phyloP scores from a whole-genome alignment of 2,113 vertebrate species.

The Semicossyphus pulcher region DNA sequence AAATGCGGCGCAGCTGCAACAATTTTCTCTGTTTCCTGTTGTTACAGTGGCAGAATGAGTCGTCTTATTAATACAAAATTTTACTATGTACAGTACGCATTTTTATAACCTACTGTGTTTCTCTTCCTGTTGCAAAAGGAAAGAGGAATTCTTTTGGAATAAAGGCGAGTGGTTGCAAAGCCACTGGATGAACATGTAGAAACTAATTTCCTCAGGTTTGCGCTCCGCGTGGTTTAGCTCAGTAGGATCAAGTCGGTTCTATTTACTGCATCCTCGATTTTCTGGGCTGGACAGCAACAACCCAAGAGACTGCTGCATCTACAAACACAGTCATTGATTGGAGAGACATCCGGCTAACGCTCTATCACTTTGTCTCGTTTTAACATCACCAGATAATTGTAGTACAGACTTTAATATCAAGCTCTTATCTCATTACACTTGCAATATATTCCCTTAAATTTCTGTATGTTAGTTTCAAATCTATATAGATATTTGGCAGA shows the following conservation, averaged over 20 bases:
- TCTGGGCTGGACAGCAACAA: no score
- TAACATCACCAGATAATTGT: conserved; percentile 10
- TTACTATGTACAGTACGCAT: conserved; percentile 75
- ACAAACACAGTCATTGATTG: conserved; percentile 18
- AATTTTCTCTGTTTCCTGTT: conserved; percentile 24
- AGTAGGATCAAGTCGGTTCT: conserved; percentile 14
- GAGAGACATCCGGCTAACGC: conserved; percentile 12
- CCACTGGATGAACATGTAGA: conserved; percentile 34
- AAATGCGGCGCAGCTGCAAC: conserved; percentile 41
- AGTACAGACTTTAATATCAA: conserved; percentile 35
- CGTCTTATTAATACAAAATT: conserved; percentile 73
- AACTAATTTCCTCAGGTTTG: conserved; percentile 18
- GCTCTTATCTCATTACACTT: conserved; percentile 35
- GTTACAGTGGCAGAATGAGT: conserved; percentile 53
- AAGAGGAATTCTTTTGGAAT: conserved; percentile 25
- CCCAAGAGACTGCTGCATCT: conserved; percentile 15
- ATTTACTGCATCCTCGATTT: conserved; percentile 32
- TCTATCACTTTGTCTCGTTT: conserved; percentile 14
- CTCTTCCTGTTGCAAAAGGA: conserved; percentile 34
- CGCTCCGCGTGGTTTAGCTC: conserved; percentile 17
- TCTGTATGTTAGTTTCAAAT: conserved; percentile 55
- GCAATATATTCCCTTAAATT: conserved; percentile 39
- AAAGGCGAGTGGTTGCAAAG: conserved; percentile 54
- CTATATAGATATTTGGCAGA: conserved; percentile 73
- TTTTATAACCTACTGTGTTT: conserved; percentile 55